Evolutionary conservation across 2,888 invertebrate genomes (phyloP).

Genomic region (Pedicia rivosa): DNA sequence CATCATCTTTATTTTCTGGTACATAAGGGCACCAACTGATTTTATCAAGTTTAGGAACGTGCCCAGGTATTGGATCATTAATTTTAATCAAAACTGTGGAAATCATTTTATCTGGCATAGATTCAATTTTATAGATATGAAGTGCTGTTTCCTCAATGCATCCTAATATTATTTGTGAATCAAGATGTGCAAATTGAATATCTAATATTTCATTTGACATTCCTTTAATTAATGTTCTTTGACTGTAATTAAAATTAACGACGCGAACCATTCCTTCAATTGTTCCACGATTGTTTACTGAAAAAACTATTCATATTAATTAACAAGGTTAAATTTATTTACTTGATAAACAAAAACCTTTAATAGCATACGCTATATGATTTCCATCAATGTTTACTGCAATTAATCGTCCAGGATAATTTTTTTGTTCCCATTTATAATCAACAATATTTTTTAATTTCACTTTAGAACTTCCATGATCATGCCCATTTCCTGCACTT

Average conservation of each 20-base stretch:
- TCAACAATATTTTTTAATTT: conserved; percentile 81
- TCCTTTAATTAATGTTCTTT: conserved; percentile 70
- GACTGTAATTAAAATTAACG: conserved; percentile 45
- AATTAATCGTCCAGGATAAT: conserved; percentile 73
- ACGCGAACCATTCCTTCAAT: conserved; percentile 65
- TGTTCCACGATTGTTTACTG: conserved; percentile 15
- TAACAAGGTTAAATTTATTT: neutral
- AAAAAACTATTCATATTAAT: neutral
- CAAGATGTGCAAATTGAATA: conserved; percentile 74
- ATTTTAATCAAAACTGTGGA: conserved; percentile 34
- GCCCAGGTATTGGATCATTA: conserved; percentile 26
- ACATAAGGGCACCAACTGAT: conserved; percentile 92
- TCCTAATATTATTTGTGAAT: conserved; percentile 61
- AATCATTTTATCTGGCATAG: conserved; percentile 38
- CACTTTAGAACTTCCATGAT: conserved; percentile 76
- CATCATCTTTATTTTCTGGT: conserved; percentile 40
- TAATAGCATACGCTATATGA: conserved; percentile 80
- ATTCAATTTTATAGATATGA: conserved; percentile 62
- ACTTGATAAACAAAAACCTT: conserved; percentile 40
- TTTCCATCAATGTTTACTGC: conserved; percentile 76
- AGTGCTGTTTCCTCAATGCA: conserved; percentile 78
- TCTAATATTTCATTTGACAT: conserved; percentile 82
- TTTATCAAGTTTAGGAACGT: conserved; percentile 40
- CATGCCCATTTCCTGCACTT: conserved; percentile 47
- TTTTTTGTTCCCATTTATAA: conserved; percentile 83